Conservation (phyloP, 2,113 vertebrate species). For the Holacanthus passer region DNA sequence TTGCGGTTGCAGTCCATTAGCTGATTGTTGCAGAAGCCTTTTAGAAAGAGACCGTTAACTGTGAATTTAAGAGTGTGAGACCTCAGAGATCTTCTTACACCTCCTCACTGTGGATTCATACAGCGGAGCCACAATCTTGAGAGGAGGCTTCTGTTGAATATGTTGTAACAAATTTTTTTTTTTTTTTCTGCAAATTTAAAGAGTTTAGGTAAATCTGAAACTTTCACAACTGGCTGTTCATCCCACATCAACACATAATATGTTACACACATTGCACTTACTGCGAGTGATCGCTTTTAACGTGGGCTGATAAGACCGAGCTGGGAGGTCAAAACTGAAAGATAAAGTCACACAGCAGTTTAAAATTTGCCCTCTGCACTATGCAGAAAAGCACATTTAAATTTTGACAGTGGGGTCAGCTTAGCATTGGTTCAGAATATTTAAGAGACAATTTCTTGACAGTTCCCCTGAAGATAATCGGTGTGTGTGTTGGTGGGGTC, state of each 20-base stretch:
- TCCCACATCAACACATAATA: background rate
- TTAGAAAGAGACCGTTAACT: slow-evolving; percentile 36
- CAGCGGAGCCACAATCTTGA: background rate
- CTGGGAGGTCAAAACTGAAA: background rate
- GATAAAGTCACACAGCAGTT: background rate
- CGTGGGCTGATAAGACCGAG: background rate
- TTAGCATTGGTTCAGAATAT: slow-evolving; percentile 25
- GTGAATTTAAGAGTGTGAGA: slow-evolving; percentile 50
- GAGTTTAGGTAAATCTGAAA: background rate
- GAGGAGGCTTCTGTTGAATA: background rate
- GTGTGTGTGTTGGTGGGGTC: background rate
- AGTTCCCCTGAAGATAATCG: background rate
- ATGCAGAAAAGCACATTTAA: background rate
- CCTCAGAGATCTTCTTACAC: slow-evolving; percentile 49
- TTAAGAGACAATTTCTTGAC: background rate
- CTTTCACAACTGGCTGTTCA: background rate
- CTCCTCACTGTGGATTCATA: slow-evolving; percentile 17
- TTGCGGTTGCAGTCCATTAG: slow-evolving; percentile 65
- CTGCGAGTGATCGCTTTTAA: background rate
- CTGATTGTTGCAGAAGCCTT: slow-evolving; percentile 61
- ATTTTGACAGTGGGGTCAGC: background rate
- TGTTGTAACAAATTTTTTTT: too few relatives aligned
- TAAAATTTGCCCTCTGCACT: background rate
- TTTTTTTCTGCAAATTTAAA: background rate
- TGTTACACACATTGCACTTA: background rate